phyloP scores from a whole-genome alignment of 2,113 vertebrate species.

The Lasiurus cinereus region DNA sequence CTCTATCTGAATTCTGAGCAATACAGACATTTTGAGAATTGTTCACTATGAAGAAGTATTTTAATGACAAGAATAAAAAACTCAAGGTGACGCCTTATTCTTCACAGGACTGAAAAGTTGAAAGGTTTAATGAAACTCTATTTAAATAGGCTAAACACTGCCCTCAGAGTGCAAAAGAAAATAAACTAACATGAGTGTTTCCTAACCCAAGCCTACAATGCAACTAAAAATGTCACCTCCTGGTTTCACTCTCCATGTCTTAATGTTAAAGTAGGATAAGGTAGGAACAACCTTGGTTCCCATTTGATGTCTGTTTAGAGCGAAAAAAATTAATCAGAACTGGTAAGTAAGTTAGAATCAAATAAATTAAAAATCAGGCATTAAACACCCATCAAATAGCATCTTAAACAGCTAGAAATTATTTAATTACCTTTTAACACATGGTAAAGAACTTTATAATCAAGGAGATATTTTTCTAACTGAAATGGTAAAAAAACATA shows the following conservation, averaged over 20 bases:
- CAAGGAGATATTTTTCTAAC: slow-evolving; percentile 19
- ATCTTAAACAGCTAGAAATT: background rate
- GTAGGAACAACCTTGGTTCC: background rate
- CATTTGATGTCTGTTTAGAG: slow-evolving; percentile 20
- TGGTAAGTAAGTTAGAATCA: background rate
- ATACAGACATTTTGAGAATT: background rate
- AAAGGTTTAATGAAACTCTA: background rate
- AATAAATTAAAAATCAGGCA: slow-evolving; percentile 29
- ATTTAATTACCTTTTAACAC: slow-evolving; percentile 55
- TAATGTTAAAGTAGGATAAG: background rate
- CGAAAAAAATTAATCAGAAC: slow-evolving; percentile 22
- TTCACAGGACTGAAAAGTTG: background rate
- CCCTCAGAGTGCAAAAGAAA: background rate
- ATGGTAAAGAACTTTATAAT: slow-evolving; percentile 11
- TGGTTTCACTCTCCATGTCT: background rate
- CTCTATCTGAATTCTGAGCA: slow-evolving; percentile 1
- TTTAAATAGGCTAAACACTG: slow-evolving; percentile 22
- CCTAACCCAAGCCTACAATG: background rate
- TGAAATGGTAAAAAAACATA: slow-evolving; percentile 17
- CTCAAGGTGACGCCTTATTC: background rate
- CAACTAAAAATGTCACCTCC: background rate
- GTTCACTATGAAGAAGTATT: background rate
- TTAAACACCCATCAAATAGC: background rate
- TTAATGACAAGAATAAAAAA: background rate
- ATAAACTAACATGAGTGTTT: background rate